phyloP scores from a whole-genome alignment of 37 sponge, comb jelly and placozoan genomes.

The Axinella damicornis region DNA sequence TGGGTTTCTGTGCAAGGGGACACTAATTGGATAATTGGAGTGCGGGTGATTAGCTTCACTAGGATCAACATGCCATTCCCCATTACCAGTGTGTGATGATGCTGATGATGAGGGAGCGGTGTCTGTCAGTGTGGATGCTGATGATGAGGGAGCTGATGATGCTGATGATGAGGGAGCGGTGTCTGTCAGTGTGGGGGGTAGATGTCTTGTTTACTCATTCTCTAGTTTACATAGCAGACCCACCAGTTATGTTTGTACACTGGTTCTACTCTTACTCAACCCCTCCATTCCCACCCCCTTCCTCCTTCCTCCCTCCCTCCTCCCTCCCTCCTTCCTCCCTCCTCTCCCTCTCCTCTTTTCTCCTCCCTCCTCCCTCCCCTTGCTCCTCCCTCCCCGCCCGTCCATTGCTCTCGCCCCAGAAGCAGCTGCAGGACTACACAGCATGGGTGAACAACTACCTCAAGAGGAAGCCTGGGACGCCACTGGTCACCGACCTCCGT shows the following conservation, averaged over 20 bases:
- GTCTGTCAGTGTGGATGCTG: neutral
- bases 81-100: too few relatives aligned
- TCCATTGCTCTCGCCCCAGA: constrained; percentile 41
- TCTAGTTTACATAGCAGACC: neutral
- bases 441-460: constrained; percentile 92
- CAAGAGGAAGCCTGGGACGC: constrained; percentile 58
- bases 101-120: too few relatives aligned
- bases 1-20: too few relatives aligned
- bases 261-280: neutral
- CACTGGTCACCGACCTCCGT: constrained; percentile 63
- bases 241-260: too few relatives aligned
- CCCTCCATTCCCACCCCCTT: constrained; percentile 15
- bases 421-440: constrained; percentile 85
- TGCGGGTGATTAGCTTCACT: too few relatives aligned
- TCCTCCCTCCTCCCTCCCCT: constrained; percentile 8
- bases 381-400: constrained; percentile 17
- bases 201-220: neutral
- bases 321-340: constrained; percentile 20
- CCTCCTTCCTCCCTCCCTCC: constrained; percentile 23
- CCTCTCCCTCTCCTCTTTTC: neutral
- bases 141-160: neutral
- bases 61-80: too few relatives aligned
- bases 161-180: too few relatives aligned
- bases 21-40: too few relatives aligned
- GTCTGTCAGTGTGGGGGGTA: too few relatives aligned